Base-by-base conservation (phyloP, 2,113 vertebrate genomes). In the Zingel zingel region DNA sequence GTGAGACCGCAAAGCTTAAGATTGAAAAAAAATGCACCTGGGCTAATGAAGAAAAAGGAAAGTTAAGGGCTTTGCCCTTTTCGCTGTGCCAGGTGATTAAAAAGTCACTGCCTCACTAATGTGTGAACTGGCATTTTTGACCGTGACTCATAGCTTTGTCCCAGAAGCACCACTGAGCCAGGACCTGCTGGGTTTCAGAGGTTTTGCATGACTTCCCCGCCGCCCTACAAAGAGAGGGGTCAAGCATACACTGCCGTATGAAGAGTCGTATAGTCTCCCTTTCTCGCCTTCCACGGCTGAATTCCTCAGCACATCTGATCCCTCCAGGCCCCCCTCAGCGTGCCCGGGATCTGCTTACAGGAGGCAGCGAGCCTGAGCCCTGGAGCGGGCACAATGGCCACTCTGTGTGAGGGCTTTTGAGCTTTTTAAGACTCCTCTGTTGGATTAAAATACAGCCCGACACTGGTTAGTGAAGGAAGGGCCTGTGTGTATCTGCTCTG, bases 261-360 rank as follows among this genome's bases (percentile, higher is more conserved):
- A 70, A 77, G 77, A 65, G 63, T 58, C 43, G 74, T 25, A 25
- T 50, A 82, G 51, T 83, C 80, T 84, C 25, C 58, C 53, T 71
- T 75, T 75, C 72, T 76, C 80, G 70, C 70, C 70, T 82, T 91
- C 81, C 77, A 84, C 21, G 84, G 68, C 88, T 89, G 84, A 94
- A 95, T 95, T 95, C 95, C 94, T 92, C 88, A 83, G 93, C 90
- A 90, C 90, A 96, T 90, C 91, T 90, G 94, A 96, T 95, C 94
- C 89, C 53, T 54, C 23, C 85, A 50, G 50, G 53, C 84, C 76
- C 76, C 81, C 85, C 85, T 57, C 84, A 5, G 73, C 63, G 4
- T 82, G 78, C 72, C 62, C 71, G 0, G 85, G 91, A 93, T 96
- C 93, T 74, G 74, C 81, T 96, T 96, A 95, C 95, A 93, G 91